These are phyloP conservation scores for Peromyscus attwateri DNA, from an alignment of 2,797 vertebrate species.

Conservation along the genomic window DNA sequence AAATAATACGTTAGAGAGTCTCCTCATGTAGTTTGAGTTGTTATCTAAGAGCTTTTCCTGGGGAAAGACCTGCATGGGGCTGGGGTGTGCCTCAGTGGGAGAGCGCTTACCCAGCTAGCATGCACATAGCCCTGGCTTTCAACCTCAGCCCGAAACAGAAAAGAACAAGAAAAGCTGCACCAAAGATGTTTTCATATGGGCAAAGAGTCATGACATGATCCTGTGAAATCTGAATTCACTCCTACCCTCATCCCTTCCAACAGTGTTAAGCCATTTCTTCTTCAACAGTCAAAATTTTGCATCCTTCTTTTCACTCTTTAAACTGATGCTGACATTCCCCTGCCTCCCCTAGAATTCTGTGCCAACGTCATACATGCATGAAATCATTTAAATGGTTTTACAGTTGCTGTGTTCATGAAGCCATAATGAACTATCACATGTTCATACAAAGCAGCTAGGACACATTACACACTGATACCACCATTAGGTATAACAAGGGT, in stretches of 20 bases:
- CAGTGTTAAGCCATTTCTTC: not conserved
- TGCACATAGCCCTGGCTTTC: not conserved
- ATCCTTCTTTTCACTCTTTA: not conserved
- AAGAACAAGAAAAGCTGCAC: not conserved
- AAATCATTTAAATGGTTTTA: not conserved
- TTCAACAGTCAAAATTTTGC: not conserved
- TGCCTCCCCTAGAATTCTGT: not conserved
- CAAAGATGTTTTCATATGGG: not conserved
- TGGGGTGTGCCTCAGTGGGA: not conserved
- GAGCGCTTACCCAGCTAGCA: not conserved
- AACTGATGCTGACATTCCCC: not conserved
- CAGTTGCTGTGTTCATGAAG: not conserved
- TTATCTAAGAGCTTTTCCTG: not conserved
- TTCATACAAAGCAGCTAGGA: not conserved
- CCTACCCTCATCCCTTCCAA: rapidly evolving
- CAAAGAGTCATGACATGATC: not conserved
- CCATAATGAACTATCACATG: not conserved
- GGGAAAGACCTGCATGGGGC: not conserved
- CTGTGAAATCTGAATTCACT: not conserved
- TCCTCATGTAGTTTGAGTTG: not conserved
- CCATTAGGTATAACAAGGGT: not conserved
- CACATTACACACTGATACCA: rapidly evolving
- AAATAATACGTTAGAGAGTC: not conserved
- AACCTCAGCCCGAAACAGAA: not conserved
- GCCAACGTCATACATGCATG: not conserved